Evolutionary conservation across 2,113 vertebrate species (phyloP), one percentile per base, ranked within the genome.

Genomic region (Myxocyprinus asiaticus): DNA sequence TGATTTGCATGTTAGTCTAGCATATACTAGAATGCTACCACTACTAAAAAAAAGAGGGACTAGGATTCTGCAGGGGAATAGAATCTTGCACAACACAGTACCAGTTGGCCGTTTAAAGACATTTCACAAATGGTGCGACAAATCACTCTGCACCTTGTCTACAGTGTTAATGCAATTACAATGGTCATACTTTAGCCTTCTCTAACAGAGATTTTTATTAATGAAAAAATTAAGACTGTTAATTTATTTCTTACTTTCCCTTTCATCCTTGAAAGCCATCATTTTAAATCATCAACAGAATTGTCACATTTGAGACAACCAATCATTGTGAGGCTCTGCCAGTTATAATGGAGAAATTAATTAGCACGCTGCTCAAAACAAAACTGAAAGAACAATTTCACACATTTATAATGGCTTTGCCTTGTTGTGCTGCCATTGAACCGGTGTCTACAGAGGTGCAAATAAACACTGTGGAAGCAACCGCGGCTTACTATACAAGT

Each of bases 291-390:
- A 63, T 65, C 48, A 7, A 62, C 43, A 22, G 62, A 63, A 82
- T 63, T 48, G 74, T 79, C 9, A 50, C 67, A 68, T 79, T 76
- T 82, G 61, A 6, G 11, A 67, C 53, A 68, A 67, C 55, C 75
- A 58, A 64, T 81, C 73, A 48, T 65, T 50, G 22, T 42, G 48
- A 65, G 45, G 61, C 71, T 17, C 42, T 75, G 47, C 59, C 80
- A 6, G 64, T 48, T 58, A 70, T 66, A 82, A 81, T 66, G 67
- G 66, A 63, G 33, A 68, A 86, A 77, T 86, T 76, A 78, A 77
- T 79, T 83, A 69, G 48, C 69, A 15, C 0, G 7, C 45, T 67
- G 48, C 43, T 50, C 66, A 67, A 78, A 70, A 83, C 69, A 69
- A 82, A 53, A 64, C 68, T 12, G 5, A 14, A 59, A 17, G 65